phyloP scores from a whole-genome alignment of 1,140 invertebrate species.

The Dufourea novaeangliae region DNA sequence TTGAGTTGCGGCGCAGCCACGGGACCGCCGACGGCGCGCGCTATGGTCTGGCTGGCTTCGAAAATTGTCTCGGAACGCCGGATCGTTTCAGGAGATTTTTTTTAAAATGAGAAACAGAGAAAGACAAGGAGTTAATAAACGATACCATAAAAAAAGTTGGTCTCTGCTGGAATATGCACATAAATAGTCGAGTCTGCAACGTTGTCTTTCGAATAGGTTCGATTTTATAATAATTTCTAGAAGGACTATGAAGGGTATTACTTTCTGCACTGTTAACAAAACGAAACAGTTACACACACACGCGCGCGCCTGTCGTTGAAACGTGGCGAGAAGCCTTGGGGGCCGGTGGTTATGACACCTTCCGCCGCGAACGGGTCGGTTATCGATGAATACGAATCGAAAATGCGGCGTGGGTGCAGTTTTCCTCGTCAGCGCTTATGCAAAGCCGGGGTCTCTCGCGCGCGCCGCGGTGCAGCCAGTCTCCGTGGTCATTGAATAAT shows the following conservation, averaged over 20 bases:
- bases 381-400: conserved; percentile 57
- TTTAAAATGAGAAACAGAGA: background rate
- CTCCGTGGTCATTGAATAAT: conserved; percentile 71
- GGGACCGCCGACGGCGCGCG: conserved; percentile 9
- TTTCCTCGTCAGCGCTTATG: conserved; percentile 69
- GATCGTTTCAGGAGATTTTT: too few species aligned
- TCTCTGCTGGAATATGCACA: too few species aligned
- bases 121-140: background rate
- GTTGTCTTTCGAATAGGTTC: too few species aligned
- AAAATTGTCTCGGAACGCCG: background rate
- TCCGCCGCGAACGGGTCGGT: conserved; percentile 11
- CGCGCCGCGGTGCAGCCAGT: conserved; percentile 52
- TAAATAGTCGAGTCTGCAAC: too few species aligned
- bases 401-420: conserved; percentile 40
- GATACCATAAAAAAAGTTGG: too few species aligned
- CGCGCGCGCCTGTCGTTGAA: too few species aligned
- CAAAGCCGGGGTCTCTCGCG: conserved; percentile 60
- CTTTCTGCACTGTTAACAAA: background rate
- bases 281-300: background rate
- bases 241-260: background rate
- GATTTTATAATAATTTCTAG: too few species aligned
- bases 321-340: background rate
- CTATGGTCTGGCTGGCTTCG: background rate
- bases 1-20: conserved; percentile 49
- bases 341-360: conserved; percentile 49